Percentiles rank a stretch among this genome's conserved stretches.
Conservation (phyloP, 2,113 vertebrate species). For the Hucho hucho region DNA sequence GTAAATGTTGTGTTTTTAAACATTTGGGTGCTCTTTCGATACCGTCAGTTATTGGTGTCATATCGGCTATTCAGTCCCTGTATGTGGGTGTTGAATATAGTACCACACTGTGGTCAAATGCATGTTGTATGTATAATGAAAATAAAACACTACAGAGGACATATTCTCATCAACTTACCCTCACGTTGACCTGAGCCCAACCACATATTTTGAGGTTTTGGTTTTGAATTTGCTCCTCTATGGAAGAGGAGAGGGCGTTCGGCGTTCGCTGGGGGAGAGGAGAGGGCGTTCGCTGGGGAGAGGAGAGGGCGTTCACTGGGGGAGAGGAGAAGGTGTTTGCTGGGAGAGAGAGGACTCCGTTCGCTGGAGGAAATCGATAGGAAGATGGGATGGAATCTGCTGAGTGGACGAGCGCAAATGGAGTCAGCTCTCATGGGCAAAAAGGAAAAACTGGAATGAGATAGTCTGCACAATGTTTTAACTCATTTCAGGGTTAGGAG, state of each 20-base stretch:
- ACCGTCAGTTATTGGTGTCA: too few species aligned
- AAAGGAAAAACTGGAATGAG: conserved; percentile 55
- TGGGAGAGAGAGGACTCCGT: conserved; percentile 34
- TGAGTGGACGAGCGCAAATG: conserved; percentile 63
- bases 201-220: conserved; percentile 35
- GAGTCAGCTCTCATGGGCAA: conserved; percentile 60
- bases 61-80: too few species aligned
- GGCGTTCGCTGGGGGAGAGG: background rate
- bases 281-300: conserved; percentile 41
- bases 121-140: background rate
- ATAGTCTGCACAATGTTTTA: conserved; percentile 69
- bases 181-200: conserved; percentile 39
- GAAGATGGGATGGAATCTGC: conserved; percentile 68
- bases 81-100: too few species aligned
- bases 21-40: too few species aligned
- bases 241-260: conserved; percentile 43
- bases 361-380: conserved; percentile 71
- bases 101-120: background rate
- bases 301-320: conserved; percentile 45
- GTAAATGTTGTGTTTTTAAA: too few species aligned
- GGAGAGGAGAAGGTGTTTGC: conserved; percentile 50
- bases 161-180: conserved; percentile 8
- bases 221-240: conserved; percentile 64
- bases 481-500: conserved; percentile 54
- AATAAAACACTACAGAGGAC: conserved; percentile 27